Base-by-base conservation (phyloP, 2,888 invertebrate genomes). In the Lydus trimaculatus region DNA sequence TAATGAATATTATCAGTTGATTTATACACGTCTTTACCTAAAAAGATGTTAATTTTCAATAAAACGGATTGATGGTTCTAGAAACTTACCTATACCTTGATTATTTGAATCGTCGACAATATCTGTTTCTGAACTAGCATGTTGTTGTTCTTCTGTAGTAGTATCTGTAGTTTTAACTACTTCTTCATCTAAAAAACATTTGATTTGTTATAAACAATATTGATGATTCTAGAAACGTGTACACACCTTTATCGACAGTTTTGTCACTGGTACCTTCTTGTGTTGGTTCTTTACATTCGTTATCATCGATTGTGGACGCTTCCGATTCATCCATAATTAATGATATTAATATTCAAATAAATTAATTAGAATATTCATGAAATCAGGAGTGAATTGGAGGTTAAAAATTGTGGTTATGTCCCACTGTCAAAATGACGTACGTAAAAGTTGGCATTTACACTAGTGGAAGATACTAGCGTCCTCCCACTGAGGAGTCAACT, bases 1-100 rank as follows among this genome's bases (percentile, higher is more conserved):
- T 94, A 94, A 31, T 90, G 90, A 25, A 93, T 11, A 23, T 9
- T 23, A 23, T 52, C 11, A 52, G 20, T 20, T 20, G 48, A 8
- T 48, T 48, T 20, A 48, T 11, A 9, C 11, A 11, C 11, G 5
- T 2, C 6, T 52, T 52, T 23, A 15, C 13, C 23, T 52, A 23
- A 17, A 52, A 52, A 52, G 1, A 23, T 23, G 2, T 9, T 4
- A 6, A 7, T 7, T 11, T 33, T 3, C 8, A 33, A 6, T 33
- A 33, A 9, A 7, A 33, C 1, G 33, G 11, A 33, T 11, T 33
- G 28, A 28, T 5, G 33, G 8, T 33, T 6, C n/a, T 5, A 9
- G n/a, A 7, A 11, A 33, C 0, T 13, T n/a, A 39, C n/a, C n/a
- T 39, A 39, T 39, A 39, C 39, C 39, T n/a, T 39, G 39, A 39